Evolutionary conservation across 2,888 invertebrate species (phyloP), one percentile per base, ranked within the genome.

Genomic region (Heliothis peltigera): DNA sequence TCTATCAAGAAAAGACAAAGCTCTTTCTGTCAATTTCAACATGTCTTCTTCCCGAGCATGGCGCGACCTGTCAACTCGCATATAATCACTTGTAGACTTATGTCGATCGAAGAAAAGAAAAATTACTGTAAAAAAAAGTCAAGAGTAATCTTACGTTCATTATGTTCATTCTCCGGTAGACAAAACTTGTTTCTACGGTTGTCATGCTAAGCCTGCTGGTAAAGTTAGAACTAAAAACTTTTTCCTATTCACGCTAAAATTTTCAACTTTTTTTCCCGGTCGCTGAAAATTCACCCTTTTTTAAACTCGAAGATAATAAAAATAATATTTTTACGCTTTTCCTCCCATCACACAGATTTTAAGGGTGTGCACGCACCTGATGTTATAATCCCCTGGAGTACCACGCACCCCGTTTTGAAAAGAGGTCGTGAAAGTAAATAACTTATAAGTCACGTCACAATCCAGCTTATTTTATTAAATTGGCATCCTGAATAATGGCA

Each of bases 321-420:
- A 71, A 71, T 53, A 22, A 19, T 53, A 39, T 39, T 39, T 18
- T 57, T 49, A 28, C 39, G 19, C 19, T 21, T 61, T 21, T 22
- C 22, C 28, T 19, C 53, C 10, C 39, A 19, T 49, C 32, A 42
- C 39, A 18, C 43, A 32, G 12, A 44, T 57, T 71, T 64, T 42
- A 57, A 57, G 65, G 71, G 69, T 64, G 19, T 57, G 28, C 56
- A 44, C 43, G 48, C 69, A 75, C 75, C 72, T 74, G 70, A 64
- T 60, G 71, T 57, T 53, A 51, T 74, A 58, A 62, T 67, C 58
- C 51, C 35, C 12, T 12, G 18, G 61, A 47, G 61, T 54, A 49
- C 10, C 17, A 47, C 55, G 44, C 57, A 69, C 53, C 43, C 53
- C 21, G 39, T 57, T 53, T 71, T 44, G 10, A 57, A 53, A 69